phyloP scores from a whole-genome alignment of 2,888 invertebrate species.

The Tenodera sinensis region DNA sequence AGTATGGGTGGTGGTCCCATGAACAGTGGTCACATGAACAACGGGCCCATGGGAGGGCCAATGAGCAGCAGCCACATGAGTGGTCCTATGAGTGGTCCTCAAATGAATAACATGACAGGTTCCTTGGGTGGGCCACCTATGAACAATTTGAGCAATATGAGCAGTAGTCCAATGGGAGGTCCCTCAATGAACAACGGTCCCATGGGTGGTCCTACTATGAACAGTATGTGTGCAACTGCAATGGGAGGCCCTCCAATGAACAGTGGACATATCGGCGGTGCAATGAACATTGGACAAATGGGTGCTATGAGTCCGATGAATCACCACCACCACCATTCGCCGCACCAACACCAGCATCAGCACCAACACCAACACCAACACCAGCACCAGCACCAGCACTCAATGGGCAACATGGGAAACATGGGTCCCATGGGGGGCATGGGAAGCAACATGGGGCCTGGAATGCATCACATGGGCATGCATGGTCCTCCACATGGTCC shows the following conservation, averaged over 20 bases:
- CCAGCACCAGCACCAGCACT: slow-evolving; percentile 23
- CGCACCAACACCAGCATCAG: slow-evolving; percentile 24
- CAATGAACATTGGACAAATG: slow-evolving; percentile 46
- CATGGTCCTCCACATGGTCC: slow-evolving; percentile 27
- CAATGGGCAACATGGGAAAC: slow-evolving; percentile 33
- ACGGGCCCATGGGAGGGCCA: slow-evolving; percentile 43
- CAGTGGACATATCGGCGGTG: slow-evolving; percentile 57
- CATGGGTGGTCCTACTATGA: slow-evolving; percentile 53
- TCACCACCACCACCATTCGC: slow-evolving; percentile 28
- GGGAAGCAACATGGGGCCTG: slow-evolving; percentile 40
- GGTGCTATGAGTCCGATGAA: slow-evolving; percentile 35
- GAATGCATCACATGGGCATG: slow-evolving; percentile 47
- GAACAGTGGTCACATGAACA: slow-evolving; percentile 29
- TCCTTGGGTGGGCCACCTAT: slow-evolving; percentile 51
- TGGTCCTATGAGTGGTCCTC: slow-evolving; percentile 36
- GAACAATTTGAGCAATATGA: slow-evolving; percentile 40
- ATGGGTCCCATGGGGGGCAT: slow-evolving; percentile 36
- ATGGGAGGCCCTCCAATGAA: slow-evolving; percentile 55
- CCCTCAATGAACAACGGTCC: slow-evolving; percentile 67
- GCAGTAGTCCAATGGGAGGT: slow-evolving; percentile 46
- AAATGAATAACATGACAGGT: slow-evolving; percentile 66
- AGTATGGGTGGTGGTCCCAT: slow-evolving; percentile 34
- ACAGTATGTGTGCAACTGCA: slow-evolving; percentile 45
- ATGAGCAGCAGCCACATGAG: slow-evolving; percentile 34
- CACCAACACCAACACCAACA: slow-evolving; percentile 25